phyloP scores from a whole-genome alignment of 2,113 vertebrate species.

The Equus przewalskii region DNA sequence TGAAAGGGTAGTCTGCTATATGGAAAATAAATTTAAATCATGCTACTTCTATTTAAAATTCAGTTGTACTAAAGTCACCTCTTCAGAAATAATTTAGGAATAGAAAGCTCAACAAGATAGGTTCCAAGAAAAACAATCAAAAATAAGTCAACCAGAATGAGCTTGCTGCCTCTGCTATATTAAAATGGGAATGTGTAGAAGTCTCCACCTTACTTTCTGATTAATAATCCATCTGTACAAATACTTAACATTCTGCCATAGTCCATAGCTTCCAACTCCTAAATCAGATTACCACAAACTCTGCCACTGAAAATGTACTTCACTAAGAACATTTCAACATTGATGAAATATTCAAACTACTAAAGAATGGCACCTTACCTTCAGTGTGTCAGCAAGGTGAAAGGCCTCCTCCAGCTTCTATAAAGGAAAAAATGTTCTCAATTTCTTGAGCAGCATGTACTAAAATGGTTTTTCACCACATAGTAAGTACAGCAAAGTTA shows the following conservation, averaged over 20 bases:
- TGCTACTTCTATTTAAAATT: slow-evolving; percentile 49
- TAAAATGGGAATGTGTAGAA: slow-evolving; percentile 54
- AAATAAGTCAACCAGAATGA: slow-evolving; percentile 54
- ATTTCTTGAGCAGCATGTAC: neutral
- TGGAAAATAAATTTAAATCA: slow-evolving; percentile 47
- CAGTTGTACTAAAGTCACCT: neutral
- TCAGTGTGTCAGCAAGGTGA: slow-evolving; percentile 52
- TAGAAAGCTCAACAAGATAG: neutral
- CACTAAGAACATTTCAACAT: slow-evolving; percentile 51
- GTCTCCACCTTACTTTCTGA: slow-evolving; percentile 37
- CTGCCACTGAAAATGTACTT: slow-evolving; percentile 46
- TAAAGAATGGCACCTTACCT: slow-evolving; percentile 46
- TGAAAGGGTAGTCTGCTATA: neutral
- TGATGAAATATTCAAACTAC: slow-evolving; percentile 51
- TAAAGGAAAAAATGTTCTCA: slow-evolving; percentile 61
- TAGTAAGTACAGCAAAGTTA: neutral
- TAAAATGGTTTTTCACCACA: neutral
- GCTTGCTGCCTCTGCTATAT: slow-evolving; percentile 21
- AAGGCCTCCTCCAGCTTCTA: slow-evolving; percentile 64
- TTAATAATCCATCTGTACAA: slow-evolving; percentile 67
- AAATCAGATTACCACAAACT: slow-evolving; percentile 47
- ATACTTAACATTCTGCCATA: slow-evolving; percentile 34
- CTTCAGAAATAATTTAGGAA: slow-evolving; percentile 52
- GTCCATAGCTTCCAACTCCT: slow-evolving; percentile 10
- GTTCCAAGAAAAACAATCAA: slow-evolving; percentile 52